Evolutionary conservation across 2,113 vertebrate genomes (phyloP).

Genomic region (Odocoileus hemionus): DNA sequence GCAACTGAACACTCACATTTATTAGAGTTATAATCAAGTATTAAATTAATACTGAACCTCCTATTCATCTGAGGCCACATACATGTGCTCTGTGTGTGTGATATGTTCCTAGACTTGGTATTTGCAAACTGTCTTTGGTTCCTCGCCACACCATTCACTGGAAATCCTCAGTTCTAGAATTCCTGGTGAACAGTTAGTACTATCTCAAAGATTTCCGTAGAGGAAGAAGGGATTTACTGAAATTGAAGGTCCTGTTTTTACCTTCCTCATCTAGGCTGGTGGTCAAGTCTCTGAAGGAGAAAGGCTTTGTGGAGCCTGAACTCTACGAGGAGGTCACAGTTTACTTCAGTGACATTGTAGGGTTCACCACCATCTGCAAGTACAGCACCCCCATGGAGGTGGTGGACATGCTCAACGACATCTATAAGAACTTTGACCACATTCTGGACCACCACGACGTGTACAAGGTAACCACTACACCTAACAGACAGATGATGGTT

Average conservation of each 20-base stretch:
- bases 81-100: not conserved
- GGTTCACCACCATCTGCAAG: constrained; percentile 97
- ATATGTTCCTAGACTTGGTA: not conserved
- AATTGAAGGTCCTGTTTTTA: not conserved
- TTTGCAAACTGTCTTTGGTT: not conserved
- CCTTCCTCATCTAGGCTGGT: constrained; percentile 84
- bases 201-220: not conserved
- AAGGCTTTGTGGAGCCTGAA: constrained; percentile 93
- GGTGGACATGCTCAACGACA: constrained; percentile 97
- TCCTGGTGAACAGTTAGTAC: not conserved
- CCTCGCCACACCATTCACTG: not conserved
- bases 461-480: constrained; percentile 88
- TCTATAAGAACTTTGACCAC: constrained; percentile 97
- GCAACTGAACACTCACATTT: not conserved
- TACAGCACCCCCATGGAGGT: constrained; percentile 99
- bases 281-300: constrained; percentile 96
- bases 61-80: not conserved
- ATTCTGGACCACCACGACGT: constrained; percentile 97
- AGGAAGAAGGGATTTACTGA: not conserved
- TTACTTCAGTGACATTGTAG: constrained; percentile 99
- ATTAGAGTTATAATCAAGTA: not conserved
- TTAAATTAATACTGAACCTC: constrained; percentile 10
- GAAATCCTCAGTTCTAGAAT: not conserved
- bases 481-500: not conserved
- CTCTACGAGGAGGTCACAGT: constrained; percentile 96